A percentile compares a stretch with the other conserved stretches of the same genome.
phyloP scores from a whole-genome alignment of 2,113 vertebrate species.

The Coryphaenoides rupestris region DNA sequence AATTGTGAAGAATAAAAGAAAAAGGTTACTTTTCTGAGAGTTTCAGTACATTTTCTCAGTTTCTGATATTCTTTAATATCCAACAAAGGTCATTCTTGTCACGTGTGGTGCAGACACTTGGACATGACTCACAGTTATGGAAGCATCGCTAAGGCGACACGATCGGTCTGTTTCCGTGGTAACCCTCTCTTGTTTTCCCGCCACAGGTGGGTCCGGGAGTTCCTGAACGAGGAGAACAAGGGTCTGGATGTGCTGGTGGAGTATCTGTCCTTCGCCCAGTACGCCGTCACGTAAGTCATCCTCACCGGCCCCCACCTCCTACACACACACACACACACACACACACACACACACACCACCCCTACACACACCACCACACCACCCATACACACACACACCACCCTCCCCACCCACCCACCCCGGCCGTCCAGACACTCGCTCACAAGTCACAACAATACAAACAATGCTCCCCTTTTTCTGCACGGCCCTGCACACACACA shows the following conservation, averaged over 20 bases:
- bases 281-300: conserved; percentile 93
- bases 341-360: no score
- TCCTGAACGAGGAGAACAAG: conserved; percentile 97
- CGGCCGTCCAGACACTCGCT: background rate
- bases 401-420: background rate
- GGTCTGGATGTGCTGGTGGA: conserved; percentile 96
- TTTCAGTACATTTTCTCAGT: no score
- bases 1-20: no score
- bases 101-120: no score
- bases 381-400: conserved; percentile 4
- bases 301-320: conserved; percentile 12
- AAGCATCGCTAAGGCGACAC: background rate
- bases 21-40: no score
- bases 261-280: conserved; percentile 97
- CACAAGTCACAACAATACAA: conserved; percentile 57
- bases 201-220: conserved; percentile 95
- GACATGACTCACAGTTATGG: background rate
- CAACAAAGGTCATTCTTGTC: no score
- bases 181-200: conserved; percentile 6
- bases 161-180: background rate
- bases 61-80: no score
- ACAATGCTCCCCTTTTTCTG: conserved; percentile 54
- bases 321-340: no score
- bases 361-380: no score
- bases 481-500: conserved; percentile 37